Evolutionary conservation across 2,888 invertebrate genomes (phyloP).

Genomic region (Luffia ferchaultella): DNA sequence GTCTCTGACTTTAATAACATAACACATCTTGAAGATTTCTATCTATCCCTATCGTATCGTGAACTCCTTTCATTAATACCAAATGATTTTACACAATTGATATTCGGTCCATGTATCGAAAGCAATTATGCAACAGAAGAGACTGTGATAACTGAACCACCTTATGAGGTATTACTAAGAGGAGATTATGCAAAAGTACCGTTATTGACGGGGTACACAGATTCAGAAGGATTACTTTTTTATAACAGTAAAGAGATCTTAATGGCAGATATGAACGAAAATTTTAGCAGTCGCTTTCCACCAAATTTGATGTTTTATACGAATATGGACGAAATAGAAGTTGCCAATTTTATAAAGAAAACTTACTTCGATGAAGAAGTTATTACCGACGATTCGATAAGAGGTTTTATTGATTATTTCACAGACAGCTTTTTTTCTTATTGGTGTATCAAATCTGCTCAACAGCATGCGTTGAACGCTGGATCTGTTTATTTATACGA

Average conservation of each 20-base stretch:
- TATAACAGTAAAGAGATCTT: not conserved
- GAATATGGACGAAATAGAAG: not conserved
- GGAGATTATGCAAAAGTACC: not conserved
- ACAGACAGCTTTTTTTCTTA: constrained; percentile 1
- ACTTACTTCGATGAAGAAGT: not conserved
- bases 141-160: not conserved
- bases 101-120: constrained; percentile 2
- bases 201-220: not conserved
- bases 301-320: not conserved
- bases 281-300: not conserved
- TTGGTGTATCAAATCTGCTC: not conserved
- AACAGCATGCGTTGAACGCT: not conserved
- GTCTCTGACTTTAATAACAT: not conserved
- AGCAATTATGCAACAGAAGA: not conserved
- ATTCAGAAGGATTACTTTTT: constrained; percentile 1
- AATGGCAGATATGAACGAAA: not conserved
- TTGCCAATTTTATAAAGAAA: not conserved
- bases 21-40: not conserved
- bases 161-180: not conserved
- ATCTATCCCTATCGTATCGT: not conserved
- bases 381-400: not conserved
- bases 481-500: not conserved
- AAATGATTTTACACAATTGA: not conserved
- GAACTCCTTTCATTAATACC: not conserved
- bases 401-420: constrained; percentile 1